Conservation (phyloP, 2,888 invertebrate genomes). For the Alentia gelatinosa region DNA sequence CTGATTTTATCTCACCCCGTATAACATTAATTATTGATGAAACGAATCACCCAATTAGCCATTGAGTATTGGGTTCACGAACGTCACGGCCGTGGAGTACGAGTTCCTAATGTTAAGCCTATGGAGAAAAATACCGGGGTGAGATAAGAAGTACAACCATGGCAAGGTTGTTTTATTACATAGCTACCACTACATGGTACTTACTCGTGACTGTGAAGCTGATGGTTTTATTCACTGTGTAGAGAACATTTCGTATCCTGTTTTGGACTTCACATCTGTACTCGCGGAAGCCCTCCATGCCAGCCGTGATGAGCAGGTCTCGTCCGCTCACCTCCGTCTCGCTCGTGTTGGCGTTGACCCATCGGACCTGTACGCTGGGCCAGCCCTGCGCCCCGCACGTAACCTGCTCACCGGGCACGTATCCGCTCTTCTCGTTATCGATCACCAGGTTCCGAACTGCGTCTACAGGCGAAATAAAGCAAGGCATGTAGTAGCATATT, state of each 20-base stretch:
- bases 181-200: too few species aligned
- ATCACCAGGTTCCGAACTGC: not conserved
- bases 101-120: too few species aligned
- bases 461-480: not conserved
- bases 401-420: not conserved
- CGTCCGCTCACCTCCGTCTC: constrained; percentile 16
- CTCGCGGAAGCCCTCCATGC: not conserved
- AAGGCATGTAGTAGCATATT: not conserved
- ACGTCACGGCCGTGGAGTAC: too few species aligned
- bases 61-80: too few species aligned
- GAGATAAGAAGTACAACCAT: too few species aligned
- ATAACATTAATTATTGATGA: too few species aligned
- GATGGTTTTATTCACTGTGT: not conserved
- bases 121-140: too few species aligned
- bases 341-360: not conserved
- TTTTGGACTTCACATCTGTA: constrained; percentile 30
- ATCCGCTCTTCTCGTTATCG: not conserved
- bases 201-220: not conserved
- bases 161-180: too few species aligned
- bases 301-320: not conserved
- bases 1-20: too few species aligned
- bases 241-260: not conserved
- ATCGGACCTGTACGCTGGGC: not conserved
- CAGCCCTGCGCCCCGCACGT: not conserved
- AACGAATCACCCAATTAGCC: too few species aligned